phyloP scores from a whole-genome alignment of 2,113 vertebrate species.

The Pedionomus torquatus region DNA sequence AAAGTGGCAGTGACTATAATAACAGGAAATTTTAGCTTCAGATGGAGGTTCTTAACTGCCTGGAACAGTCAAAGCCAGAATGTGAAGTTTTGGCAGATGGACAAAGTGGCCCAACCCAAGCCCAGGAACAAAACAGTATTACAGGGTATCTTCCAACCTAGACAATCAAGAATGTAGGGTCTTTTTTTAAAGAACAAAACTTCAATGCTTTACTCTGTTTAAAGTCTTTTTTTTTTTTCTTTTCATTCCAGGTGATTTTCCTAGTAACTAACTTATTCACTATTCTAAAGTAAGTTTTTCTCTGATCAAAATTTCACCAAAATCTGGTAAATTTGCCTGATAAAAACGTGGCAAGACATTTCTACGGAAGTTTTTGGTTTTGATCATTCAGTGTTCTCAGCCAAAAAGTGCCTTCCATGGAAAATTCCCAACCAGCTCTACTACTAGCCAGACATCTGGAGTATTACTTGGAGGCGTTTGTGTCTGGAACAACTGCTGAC shows the following conservation, averaged over 20 bases:
- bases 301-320: neutral
- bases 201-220: neutral
- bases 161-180: neutral
- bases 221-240: neutral
- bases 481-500: neutral
- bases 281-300: neutral
- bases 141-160: neutral
- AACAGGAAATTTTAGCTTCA: neutral
- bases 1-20: neutral
- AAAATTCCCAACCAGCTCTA: conserved; percentile 28
- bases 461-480: neutral
- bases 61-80: neutral
- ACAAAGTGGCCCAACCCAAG: neutral
- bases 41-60: neutral
- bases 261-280: neutral
- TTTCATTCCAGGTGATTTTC: neutral
- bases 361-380: neutral
- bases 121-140: neutral
- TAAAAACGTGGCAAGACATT: neutral
- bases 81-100: neutral
- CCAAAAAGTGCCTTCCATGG: neutral
- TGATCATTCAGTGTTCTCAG: neutral
- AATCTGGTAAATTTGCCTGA: neutral
- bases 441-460: conserved; percentile 20
- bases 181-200: neutral